Evolutionary conservation across 1,140 invertebrate genomes (phyloP), one percentile per base, ranked within the genome.

Genomic region (Drosophila persimilis): DNA sequence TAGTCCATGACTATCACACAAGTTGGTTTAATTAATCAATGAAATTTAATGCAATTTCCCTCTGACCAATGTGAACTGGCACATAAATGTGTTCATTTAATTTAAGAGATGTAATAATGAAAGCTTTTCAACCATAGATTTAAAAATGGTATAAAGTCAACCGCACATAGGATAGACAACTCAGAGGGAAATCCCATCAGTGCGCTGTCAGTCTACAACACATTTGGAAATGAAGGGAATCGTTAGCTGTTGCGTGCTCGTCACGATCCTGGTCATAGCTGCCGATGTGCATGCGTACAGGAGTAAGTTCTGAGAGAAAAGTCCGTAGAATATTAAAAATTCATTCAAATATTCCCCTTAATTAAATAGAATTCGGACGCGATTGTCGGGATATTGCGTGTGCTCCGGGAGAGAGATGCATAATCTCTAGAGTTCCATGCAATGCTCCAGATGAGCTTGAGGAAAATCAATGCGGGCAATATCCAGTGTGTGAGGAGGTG

Each of bases 381-480:
- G 65, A 65, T 31, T 85, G 81, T 43, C 58, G 46, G 7, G 80
- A 85, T 15, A 54, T 86, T 8, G 46, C 9, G 9, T 85, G 81
- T 53, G 56, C 29, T 1, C 15, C 41, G 6, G 52, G 20, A 2
- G 43, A 85, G 17, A 47, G 15, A 17, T 85, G 81, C 24, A 20
- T 55, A 0, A 15, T 85, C 0, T 31, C 62, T 8, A 51, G 45
- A n/a, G 11, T 58, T 8, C 54, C 73, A 2, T 85, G 81, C 29
- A 29, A 64, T 11, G 51, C 15, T 8, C 39, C 41, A 26, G 65
- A 86, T 29, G 61, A 74, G 8, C 59, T 13, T 0, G 46, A 74
- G 15, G 65, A 59, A 15, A 53, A 66, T 6, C 35, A 70, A 8
- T 85, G 80, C n/a, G 81, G 81, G 17, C 41, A 31, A 1, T 77